Conservation (phyloP, 2,797 vertebrate species). For the Darevskia nairensis region DNA sequence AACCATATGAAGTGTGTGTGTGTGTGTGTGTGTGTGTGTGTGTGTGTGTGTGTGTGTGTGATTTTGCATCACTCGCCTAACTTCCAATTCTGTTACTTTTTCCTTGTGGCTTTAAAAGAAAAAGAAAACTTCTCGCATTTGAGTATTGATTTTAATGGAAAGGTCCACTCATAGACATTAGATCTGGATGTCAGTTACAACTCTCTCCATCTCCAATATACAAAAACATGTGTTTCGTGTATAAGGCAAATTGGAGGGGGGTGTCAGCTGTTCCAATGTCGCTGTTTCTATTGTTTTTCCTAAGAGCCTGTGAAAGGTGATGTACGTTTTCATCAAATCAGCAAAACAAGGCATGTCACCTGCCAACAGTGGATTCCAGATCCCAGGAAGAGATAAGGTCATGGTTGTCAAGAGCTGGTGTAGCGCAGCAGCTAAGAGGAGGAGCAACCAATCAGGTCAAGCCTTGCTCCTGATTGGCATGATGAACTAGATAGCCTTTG, state of each 20-base stretch:
- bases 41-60: rapidly evolving
- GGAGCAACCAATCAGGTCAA: no score
- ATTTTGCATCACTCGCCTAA: not conserved
- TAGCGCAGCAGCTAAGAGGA: no score
- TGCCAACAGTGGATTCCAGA: no score
- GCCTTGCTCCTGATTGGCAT: no score
- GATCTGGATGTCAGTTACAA: not conserved
- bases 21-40: rapidly evolving
- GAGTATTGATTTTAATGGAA: not conserved
- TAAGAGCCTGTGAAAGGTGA: not conserved
- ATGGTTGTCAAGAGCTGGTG: no score
- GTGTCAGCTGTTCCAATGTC: no score
- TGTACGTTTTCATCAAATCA: not conserved
- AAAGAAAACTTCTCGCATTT: constrained; percentile 20
- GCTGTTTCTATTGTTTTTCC: not conserved
- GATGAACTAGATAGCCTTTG: no score
- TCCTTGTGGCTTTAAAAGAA: not conserved
- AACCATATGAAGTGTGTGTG: not conserved
- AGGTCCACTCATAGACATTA: not conserved
- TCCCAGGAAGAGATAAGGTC: no score
- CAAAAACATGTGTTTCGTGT: not conserved
- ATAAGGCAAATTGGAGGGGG: not conserved
- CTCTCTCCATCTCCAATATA: not conserved
- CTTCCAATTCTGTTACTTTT: rapidly evolving
- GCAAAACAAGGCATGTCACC: not conserved